Evolutionary conservation across 2,888 invertebrate species (phyloP), one percentile per base, ranked within the genome.

Genomic region (Tachina fera): DNA sequence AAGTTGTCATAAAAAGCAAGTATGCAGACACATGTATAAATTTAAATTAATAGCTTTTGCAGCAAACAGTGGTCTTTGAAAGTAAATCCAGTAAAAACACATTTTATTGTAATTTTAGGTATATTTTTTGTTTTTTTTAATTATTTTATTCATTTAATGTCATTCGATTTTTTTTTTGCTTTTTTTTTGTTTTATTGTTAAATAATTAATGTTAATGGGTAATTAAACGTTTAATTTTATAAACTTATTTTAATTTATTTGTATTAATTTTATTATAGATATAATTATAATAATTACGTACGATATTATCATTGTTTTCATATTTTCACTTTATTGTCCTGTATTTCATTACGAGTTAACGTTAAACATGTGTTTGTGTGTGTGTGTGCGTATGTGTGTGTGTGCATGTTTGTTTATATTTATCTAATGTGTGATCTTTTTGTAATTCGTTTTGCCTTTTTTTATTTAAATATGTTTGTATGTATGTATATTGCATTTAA

Each of bases 321-420:
- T 84, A 83, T 87, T 84, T 80, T 87, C 83, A 85, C 85, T 88
- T 88, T 88, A 88, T 88, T 88, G 88, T 88, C 88, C 88, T 88
- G 88, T 88, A 88, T 87, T 88, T 87, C 88, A 84, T 88, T 87
- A 83, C 88, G 87, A 88, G 88, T 88, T 87, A 88, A 88, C 84
- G 78, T 87, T 87, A 87, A 78, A 71, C 77, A 71, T 77, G 84
- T 77, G 70, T 84, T n/a, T 67, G n/a, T 41, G 13, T 63, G 51
- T 58, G 14, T 56, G 31, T 51, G 43, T 61, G 22, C 68, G 49
- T 19, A 11, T 49, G 41, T 16, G 31, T 31, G 1, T 60, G 5
- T 49, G 41, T 16, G 31, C n/a, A 3, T 60, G 5, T 60, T 14
- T 47, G 39, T 16, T 22, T 43, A 19, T 75, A n/a, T 65, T 39